These are phyloP conservation scores for Magallana gigas DNA, from an alignment of 1,140 invertebrate genomes.

Conservation along the genomic window DNA sequence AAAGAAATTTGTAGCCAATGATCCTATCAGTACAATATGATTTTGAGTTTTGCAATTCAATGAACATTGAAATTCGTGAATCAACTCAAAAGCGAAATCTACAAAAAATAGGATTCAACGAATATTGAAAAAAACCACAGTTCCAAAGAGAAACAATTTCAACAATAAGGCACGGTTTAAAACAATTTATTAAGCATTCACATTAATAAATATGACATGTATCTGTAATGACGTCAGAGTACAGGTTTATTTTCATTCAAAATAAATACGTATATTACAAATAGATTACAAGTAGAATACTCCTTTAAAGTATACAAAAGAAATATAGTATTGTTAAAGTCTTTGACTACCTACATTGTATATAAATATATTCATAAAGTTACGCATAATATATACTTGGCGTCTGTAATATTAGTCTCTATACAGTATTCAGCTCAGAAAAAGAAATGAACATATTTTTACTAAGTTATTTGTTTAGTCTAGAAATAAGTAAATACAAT, in stretches of 20 bases:
- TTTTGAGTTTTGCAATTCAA: too few species aligned
- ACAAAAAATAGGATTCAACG: too few species aligned
- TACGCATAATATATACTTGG: not conserved
- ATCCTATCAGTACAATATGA: too few species aligned
- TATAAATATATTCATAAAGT: not conserved
- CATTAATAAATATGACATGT: constrained; percentile 31
- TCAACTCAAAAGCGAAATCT: too few species aligned
- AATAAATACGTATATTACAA: constrained; percentile 10
- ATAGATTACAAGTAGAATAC: not conserved
- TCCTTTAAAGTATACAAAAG: constrained; percentile 9
- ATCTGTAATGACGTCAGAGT: not conserved
- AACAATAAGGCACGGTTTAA: not conserved
- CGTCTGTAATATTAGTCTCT: not conserved
- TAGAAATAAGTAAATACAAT: not conserved
- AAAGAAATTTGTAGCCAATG: too few species aligned
- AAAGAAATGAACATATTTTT: not conserved
- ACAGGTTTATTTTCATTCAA: not conserved
- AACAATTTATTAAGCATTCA: constrained; percentile 32
- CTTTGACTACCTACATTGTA: not conserved
- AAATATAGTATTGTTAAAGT: not conserved
- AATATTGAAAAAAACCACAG: too few species aligned
- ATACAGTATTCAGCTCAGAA: too few species aligned
- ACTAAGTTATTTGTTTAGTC: not conserved
- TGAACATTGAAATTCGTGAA: too few species aligned
- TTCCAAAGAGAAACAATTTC: too few species aligned